These are phyloP conservation scores for Sycophila texana DNA, from an alignment of 2,888 invertebrate species.

Conservation along the genomic window DNA sequence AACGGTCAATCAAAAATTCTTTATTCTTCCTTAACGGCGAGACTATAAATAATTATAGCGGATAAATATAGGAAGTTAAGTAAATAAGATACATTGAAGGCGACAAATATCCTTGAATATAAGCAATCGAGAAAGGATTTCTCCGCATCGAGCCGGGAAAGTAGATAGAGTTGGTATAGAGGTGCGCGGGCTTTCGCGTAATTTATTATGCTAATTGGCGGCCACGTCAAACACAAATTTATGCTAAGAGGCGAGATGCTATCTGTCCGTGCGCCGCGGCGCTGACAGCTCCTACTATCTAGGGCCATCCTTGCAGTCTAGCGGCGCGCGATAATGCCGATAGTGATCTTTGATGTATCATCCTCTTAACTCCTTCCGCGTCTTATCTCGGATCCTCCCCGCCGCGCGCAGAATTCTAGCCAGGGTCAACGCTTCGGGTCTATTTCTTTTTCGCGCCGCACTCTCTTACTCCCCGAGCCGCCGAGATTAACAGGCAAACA, in stretches of 20 bases:
- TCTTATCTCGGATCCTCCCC: slow-evolving; percentile 48
- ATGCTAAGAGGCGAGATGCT: slow-evolving; percentile 71
- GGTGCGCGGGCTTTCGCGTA: slow-evolving; percentile 59
- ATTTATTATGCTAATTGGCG: slow-evolving; percentile 72
- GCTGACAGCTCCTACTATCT: slow-evolving; percentile 65
- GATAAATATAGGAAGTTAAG: no score
- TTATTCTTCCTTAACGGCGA: no score
- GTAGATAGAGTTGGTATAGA: neutral
- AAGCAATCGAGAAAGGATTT: neutral
- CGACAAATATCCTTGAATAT: no score
- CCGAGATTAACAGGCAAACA: neutral
- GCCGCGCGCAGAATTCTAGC: slow-evolving; percentile 46
- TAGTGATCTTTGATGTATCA: slow-evolving; percentile 64
- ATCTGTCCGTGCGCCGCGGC: slow-evolving; percentile 59
- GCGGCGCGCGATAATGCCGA: slow-evolving; percentile 61
- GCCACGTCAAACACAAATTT: slow-evolving; percentile 71
- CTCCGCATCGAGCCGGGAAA: no score
- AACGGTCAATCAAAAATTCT: no score
- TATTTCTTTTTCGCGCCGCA: neutral
- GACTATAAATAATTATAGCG: no score
- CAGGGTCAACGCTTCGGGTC: slow-evolving; percentile 46
- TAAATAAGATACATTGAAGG: no score
- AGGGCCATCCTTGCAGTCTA: slow-evolving; percentile 36
- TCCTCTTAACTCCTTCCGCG: slow-evolving; percentile 56
- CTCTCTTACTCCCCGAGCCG: neutral